Evolutionary conservation across 2,797 vertebrate genomes (phyloP).

Genomic region (Taenioides sp.): DNA sequence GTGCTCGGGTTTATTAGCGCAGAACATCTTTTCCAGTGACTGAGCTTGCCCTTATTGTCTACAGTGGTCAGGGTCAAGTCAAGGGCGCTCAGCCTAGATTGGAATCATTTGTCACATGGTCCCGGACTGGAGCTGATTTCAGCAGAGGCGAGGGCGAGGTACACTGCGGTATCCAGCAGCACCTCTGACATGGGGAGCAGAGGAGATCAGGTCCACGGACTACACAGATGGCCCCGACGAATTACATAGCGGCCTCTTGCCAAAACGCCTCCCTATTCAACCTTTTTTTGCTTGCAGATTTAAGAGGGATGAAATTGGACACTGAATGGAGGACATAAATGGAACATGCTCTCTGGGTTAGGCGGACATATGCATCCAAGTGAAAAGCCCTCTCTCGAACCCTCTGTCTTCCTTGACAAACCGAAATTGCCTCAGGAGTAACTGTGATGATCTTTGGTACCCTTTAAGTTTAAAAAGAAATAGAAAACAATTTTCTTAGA

Average conservation of each 20-base stretch:
- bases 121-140: conserved; percentile 93
- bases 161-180: conserved; percentile 76
- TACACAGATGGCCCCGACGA: conserved; percentile 87
- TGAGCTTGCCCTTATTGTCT: conserved; percentile 98
- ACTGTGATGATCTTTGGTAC: conserved; percentile 84
- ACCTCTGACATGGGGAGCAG: conserved; percentile 90
- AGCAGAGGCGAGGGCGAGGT: conserved; percentile 85
- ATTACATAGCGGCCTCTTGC: conserved; percentile 76
- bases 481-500: conserved; percentile 82
- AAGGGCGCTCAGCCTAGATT: conserved; percentile 98
- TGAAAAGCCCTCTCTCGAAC: conserved; percentile 79
- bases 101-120: conserved; percentile 99
- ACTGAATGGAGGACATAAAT: conserved; percentile 55
- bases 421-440: conserved; percentile 84
- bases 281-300: conserved; percentile 72
- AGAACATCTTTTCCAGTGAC: conserved; percentile 99
- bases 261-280: conserved; percentile 71
- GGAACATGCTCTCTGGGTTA: conserved; percentile 79
- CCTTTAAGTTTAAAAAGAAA: conserved; percentile 83
- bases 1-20: conserved; percentile 97
- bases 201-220: conserved; percentile 79
- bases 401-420: conserved; percentile 78
- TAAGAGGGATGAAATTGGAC: conserved; percentile 57
- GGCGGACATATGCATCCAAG: conserved; percentile 81
- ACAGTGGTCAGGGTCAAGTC: conserved; percentile 97